A percentile compares a stretch with the other conserved stretches of the same genome.
These are phyloP conservation scores for Melanerpes formicivorus DNA, from an alignment of 2,113 vertebrate genomes.

Conservation along the genomic window DNA sequence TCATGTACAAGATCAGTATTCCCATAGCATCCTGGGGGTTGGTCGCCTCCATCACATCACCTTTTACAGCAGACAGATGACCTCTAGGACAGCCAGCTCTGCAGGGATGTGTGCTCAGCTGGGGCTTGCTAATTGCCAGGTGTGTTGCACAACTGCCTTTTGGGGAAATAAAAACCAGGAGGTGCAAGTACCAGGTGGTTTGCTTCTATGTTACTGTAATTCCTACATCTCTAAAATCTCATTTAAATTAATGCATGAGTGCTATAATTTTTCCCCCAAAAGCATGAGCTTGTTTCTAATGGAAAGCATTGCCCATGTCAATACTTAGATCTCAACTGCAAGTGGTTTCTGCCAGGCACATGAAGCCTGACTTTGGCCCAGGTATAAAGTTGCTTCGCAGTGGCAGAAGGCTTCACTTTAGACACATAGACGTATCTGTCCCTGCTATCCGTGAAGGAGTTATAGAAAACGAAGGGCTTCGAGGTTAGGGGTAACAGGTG, in stretches of 20 bases:
- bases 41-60: not conserved
- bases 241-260: not conserved
- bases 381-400: fast-evolving
- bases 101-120: fast-evolving
- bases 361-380: not conserved
- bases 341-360: not conserved
- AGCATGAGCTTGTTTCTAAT: not conserved
- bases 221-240: not conserved
- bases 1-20: fast-evolving
- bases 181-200: not conserved
- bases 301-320: fast-evolving
- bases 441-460: fast-evolving
- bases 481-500: fast-evolving
- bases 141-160: not conserved
- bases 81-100: not conserved
- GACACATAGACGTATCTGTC: fast-evolving
- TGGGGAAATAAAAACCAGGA: not conserved
- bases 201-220: fast-evolving
- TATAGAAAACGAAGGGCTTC: fast-evolving
- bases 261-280: not conserved
- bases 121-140: fast-evolving
- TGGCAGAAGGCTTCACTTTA: fast-evolving
- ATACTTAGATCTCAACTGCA: not conserved
- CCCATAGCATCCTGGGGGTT: not conserved
- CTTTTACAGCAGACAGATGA: fast-evolving